phyloP scores from a whole-genome alignment of 2,888 invertebrate genomes.

The Carterocephalus palaemon region DNA sequence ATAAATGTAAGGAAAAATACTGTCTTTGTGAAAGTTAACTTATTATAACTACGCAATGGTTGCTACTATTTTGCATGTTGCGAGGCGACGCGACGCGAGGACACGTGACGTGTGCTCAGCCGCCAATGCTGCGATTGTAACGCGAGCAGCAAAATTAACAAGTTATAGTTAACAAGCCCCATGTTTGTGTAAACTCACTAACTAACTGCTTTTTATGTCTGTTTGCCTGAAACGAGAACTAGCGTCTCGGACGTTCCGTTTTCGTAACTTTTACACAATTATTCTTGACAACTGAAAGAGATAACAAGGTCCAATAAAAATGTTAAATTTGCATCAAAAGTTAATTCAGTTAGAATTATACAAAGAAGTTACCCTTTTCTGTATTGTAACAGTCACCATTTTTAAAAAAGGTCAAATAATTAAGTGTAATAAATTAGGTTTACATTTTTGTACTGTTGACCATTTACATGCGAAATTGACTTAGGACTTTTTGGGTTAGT shows the following conservation, averaged over 20 bases:
- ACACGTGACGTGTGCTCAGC: neutral
- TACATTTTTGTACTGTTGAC: no score
- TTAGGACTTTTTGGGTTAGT: no score
- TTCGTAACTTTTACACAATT: slow-evolving; percentile 36
- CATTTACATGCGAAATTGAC: no score
- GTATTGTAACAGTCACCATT: neutral
- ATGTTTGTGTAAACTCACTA: slow-evolving; percentile 69
- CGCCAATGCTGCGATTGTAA: slow-evolving; percentile 38
- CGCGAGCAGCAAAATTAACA: slow-evolving; percentile 66
- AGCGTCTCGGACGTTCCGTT: slow-evolving; percentile 14
- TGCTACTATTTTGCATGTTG: slow-evolving; percentile 11
- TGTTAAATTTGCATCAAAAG: slow-evolving; percentile 7
- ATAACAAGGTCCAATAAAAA: slow-evolving; percentile 28
- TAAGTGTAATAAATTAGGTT: no score
- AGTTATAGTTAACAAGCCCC: slow-evolving; percentile 70
- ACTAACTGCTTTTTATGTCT: slow-evolving; percentile 63
- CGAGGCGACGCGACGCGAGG: slow-evolving; percentile 1
- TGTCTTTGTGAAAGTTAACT: no score
- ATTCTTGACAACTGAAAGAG: slow-evolving; percentile 31
- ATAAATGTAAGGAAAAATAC: no score
- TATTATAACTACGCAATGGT: no score
- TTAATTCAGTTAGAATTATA: slow-evolving; percentile 4
- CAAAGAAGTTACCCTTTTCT: slow-evolving; percentile 3
- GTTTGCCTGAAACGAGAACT: slow-evolving; percentile 27
- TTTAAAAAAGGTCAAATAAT: no score